Evolutionary conservation across 1,140 invertebrate genomes (phyloP), one percentile per base, ranked within the genome.

Genomic region (Prorops nasuta): DNA sequence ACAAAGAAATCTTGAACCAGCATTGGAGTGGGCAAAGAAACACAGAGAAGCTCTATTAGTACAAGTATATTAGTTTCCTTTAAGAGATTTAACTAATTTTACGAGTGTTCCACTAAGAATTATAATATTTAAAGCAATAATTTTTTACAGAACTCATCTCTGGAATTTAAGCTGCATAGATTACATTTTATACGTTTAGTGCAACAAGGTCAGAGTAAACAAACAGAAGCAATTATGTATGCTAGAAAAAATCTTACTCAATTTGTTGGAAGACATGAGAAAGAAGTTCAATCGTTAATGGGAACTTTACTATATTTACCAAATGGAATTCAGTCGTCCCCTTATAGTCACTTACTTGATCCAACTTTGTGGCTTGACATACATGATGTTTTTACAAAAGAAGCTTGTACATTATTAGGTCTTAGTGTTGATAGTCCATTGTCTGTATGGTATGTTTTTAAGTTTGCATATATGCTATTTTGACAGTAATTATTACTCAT

Each of bases 341-440:
- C 92, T 0, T 96, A 96, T 64, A 83, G 83, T 58, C 84, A 86
- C 66, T 81, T 94, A 40, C 74, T 94, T 7, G 86, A 90, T 66
- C 83, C 86, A 12, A 86, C 86, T 37, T 82, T 90, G 61, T 95
- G 92, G 92, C 81, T 86, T 4, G 84, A 86, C 58, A 79, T 82
- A 52, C 79, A 81, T 69, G 94, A 98, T 69, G 84, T 93, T 58
- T 98, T 98, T 71, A 87, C 91, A 3, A 83, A 88, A 66, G 94
- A 98, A 81, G 92, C 96, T 15, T 98, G 96, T 77, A 84, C 89
- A 34, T 77, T 97, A 22, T 79, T 98, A 51, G 91, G 94, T 47
- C 82, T 97, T 64, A 90, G 90, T 74, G 88, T 96, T 56, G 92
- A 96, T 64, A 89, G 86, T 73, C 87, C 88, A 6, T 71, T 91